Evolutionary conservation across 2,888 invertebrate species (phyloP).

Genomic region (Salpingus planirostris): DNA sequence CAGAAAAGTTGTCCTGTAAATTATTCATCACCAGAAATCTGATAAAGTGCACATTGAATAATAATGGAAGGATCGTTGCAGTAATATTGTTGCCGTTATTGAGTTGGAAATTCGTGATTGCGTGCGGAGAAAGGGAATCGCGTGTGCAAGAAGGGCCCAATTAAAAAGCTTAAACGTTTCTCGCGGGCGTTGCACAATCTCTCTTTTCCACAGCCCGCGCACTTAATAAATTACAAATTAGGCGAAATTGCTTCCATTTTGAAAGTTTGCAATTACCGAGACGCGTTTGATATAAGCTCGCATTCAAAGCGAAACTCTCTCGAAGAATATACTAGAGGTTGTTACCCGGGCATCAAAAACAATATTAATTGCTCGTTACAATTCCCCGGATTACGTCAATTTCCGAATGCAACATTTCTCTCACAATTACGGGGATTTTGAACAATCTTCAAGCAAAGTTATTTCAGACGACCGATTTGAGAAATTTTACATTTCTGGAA

Average conservation of each 20-base stretch:
- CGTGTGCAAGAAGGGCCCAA: slow-evolving; percentile 21
- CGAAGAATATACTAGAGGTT: slow-evolving; percentile 3
- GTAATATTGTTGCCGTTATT: too few species aligned
- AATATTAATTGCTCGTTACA: slow-evolving; percentile 5
- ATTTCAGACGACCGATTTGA: slow-evolving; percentile 27
- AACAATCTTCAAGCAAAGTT: too few species aligned
- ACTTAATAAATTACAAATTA: slow-evolving; percentile 11
- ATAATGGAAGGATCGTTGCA: too few species aligned
- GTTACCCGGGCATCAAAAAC: slow-evolving; percentile 1
- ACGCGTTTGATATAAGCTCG: too few species aligned
- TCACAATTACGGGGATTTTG: neutral
- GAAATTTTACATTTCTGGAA: slow-evolving; percentile 36
- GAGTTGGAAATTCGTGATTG: slow-evolving; percentile 17
- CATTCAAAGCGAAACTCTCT: too few species aligned
- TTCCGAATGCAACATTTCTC: neutral
- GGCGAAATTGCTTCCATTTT: slow-evolving; percentile 8
- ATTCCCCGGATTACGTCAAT: slow-evolving; percentile 2
- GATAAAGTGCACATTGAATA: too few species aligned
- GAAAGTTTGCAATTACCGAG: slow-evolving; percentile 6
- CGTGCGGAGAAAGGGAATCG: slow-evolving; percentile 20
- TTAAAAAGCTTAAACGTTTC: slow-evolving; percentile 26
- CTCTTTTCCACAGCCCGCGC: slow-evolving; percentile 1
- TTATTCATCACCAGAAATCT: too few species aligned
- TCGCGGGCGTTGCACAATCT: slow-evolving; percentile 3
- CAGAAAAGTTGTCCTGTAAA: too few species aligned